Evolutionary conservation across 92 coral and sea anemone genomes (phyloP).

Genomic region (Paramuricea clavata): DNA sequence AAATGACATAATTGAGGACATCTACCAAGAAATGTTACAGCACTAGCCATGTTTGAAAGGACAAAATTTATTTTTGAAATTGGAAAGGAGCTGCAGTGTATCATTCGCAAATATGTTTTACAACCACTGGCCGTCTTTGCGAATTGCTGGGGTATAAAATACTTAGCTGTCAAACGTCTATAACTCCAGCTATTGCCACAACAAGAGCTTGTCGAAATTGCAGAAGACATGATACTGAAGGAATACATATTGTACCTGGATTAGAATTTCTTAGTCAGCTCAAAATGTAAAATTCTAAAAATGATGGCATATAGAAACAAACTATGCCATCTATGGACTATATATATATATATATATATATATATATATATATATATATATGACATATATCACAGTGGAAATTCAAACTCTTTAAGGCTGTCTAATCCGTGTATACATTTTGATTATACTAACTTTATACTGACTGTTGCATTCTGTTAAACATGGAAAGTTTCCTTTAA

Average conservation of each 20-base stretch:
- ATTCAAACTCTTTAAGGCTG: too few species aligned
- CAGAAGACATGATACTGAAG: background rate
- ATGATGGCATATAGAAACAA: too few species aligned
- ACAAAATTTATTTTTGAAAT: background rate
- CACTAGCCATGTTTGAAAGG: background rate
- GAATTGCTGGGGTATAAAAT: background rate
- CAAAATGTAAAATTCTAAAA: too few species aligned
- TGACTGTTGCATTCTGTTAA: too few species aligned
- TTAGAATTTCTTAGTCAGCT: background rate
- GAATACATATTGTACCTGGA: background rate
- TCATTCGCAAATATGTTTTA: background rate
- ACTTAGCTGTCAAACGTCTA: background rate
- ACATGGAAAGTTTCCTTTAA: too few species aligned
- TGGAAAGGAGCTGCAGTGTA: background rate
- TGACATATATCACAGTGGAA: too few species aligned
- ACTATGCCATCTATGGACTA: too few species aligned
- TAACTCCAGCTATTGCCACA: background rate
- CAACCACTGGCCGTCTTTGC: background rate
- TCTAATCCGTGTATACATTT: too few species aligned
- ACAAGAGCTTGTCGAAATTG: background rate
- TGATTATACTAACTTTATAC: too few species aligned
- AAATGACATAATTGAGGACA: too few species aligned
- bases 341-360: too few species aligned
- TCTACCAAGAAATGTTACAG: background rate
- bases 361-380: too few species aligned